Percentiles rank a stretch among this genome's conserved stretches.
Evolutionary conservation across 2,797 vertebrate species (phyloP).

Genomic region (Coracias cyanogaster): DNA sequence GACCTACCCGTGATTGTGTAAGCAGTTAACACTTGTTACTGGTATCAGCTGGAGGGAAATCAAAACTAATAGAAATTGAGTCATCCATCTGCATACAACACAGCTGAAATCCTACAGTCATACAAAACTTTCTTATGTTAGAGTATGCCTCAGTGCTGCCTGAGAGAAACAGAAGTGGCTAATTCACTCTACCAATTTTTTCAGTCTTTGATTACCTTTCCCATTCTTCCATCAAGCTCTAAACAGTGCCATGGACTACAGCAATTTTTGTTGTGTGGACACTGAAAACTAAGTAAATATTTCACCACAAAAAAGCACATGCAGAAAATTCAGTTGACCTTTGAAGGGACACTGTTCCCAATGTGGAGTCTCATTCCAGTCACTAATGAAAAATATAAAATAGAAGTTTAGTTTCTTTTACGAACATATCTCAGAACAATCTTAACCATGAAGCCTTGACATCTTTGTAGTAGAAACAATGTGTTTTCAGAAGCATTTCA

Average conservation of each 20-base stretch:
- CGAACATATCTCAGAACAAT: background rate
- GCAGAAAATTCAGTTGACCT: background rate
- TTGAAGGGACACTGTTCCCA: background rate
- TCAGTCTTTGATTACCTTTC: background rate
- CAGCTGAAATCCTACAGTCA: background rate
- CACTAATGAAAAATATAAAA: background rate
- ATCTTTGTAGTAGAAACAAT: background rate
- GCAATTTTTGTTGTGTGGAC: background rate
- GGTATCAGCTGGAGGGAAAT: background rate
- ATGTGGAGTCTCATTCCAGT: background rate
- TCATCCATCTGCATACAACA: background rate
- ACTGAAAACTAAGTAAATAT: conserved; percentile 1
- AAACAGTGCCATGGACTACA: background rate
- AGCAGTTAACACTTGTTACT: background rate
- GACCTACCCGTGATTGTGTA: background rate
- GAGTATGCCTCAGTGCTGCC: background rate
- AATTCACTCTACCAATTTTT: background rate
- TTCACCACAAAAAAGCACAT: background rate
- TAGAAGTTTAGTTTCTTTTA: background rate
- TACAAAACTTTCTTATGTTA: background rate
- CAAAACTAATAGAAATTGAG: background rate
- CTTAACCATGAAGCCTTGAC: background rate
- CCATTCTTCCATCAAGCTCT: background rate
- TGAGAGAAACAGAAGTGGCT: background rate
- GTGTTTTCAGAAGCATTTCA: background rate